These are phyloP conservation scores for Eulithis testata DNA, from an alignment of 2,888 invertebrate genomes.

Conservation along the genomic window DNA sequence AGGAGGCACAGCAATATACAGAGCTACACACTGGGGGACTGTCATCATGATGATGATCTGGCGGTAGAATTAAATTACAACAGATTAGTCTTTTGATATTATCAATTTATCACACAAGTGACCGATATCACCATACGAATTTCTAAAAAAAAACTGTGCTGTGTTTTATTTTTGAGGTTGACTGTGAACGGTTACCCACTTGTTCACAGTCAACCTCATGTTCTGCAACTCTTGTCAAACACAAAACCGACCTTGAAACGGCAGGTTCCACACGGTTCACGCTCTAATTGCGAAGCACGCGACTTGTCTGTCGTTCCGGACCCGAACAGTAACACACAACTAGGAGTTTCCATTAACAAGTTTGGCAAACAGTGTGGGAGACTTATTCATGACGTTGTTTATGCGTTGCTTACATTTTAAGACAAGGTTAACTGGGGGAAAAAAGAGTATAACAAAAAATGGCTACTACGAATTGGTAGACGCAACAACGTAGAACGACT, in stretches of 20 bases:
- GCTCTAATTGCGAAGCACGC: constrained; percentile 61
- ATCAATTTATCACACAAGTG: no score
- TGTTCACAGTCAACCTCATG: constrained; percentile 7
- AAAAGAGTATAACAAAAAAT: no score
- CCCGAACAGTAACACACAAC: constrained; percentile 26
- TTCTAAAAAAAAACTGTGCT: no score
- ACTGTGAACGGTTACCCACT: not conserved
- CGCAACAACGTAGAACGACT: not conserved
- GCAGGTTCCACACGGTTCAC: constrained; percentile 41
- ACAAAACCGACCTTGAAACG: constrained; percentile 24
- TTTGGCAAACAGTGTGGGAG: constrained; percentile 9
- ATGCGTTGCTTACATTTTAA: constrained; percentile 3
- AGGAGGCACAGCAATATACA: no score
- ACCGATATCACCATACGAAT: no score
- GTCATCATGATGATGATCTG: no score
- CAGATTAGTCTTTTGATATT: no score
- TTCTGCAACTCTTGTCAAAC: constrained; percentile 19
- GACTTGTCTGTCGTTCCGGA: constrained; percentile 41
- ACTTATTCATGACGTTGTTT: constrained; percentile 11
- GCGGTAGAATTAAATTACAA: no score
- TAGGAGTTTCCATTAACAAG: constrained; percentile 19
- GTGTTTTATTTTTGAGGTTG: no score
- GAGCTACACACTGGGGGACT: no score
- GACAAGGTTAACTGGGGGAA: not conserved
- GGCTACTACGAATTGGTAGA: not conserved